A percentile compares a stretch with the other conserved stretches of the same genome.
phyloP scores from a whole-genome alignment of 1,140 invertebrate genomes.

The Pseudomyrmex concolor region DNA sequence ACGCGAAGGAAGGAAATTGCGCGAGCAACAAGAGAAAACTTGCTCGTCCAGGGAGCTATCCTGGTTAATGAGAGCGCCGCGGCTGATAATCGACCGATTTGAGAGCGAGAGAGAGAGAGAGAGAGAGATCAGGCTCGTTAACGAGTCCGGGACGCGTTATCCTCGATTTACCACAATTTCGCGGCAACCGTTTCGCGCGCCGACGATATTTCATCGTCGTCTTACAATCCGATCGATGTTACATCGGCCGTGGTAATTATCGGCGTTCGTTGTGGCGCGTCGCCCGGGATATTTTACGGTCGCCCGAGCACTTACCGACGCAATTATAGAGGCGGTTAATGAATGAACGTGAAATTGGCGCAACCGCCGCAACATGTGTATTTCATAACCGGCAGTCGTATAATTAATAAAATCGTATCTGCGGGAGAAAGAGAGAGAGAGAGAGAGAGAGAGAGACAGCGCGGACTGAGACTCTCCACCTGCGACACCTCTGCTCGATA shows the following conservation, averaged over 20 bases:
- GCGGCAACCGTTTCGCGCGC: constrained; percentile 52
- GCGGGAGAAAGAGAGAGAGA: constrained; percentile 42
- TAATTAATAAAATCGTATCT: constrained; percentile 69
- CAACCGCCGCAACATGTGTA: constrained; percentile 18
- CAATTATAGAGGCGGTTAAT: constrained; percentile 71
- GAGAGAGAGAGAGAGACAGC: neutral
- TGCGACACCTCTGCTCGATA: constrained; percentile 11
- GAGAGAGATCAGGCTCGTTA: constrained; percentile 66
- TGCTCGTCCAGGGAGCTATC: constrained; percentile 1
- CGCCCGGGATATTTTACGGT: constrained; percentile 66
- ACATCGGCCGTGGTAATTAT: constrained; percentile 70
- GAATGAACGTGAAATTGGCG: constrained; percentile 71
- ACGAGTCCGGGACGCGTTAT: constrained; percentile 64
- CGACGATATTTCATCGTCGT: constrained; percentile 70
- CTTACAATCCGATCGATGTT: constrained; percentile 68
- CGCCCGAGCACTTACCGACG: constrained; percentile 54
- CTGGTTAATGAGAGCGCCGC: constrained; percentile 63
- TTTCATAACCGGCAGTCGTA: constrained; percentile 66
- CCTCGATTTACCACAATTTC: constrained; percentile 73
- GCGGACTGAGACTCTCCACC: neutral
- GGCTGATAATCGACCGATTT: constrained; percentile 59
- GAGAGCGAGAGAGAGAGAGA: no score
- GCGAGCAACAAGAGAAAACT: neutral
- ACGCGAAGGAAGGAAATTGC: neutral
- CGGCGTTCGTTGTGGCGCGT: constrained; percentile 62